Percentiles rank a stretch among this genome's conserved stretches.
Conservation (phyloP, 2,113 vertebrate genomes). For the Rousettus leschenaultii region DNA sequence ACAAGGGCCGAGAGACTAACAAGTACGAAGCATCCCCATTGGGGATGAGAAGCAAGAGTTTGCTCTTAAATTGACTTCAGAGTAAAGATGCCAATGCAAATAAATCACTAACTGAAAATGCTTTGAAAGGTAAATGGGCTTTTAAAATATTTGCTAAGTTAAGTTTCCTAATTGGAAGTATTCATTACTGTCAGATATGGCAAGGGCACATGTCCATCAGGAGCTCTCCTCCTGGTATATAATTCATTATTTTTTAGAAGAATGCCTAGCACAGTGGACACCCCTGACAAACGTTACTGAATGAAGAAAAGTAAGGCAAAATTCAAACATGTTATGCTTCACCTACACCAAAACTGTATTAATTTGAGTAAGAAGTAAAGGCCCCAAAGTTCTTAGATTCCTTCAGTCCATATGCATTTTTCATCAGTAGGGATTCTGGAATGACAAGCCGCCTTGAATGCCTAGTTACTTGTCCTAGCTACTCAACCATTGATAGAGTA, state of each 20-base stretch:
- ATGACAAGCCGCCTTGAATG: background rate
- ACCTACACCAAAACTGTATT: background rate
- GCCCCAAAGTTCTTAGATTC: background rate
- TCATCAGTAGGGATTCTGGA: background rate
- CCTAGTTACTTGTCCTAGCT: background rate
- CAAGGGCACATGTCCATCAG: background rate
- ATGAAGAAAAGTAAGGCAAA: background rate
- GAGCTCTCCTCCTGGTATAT: background rate
- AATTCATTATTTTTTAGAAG: constrained; percentile 3
- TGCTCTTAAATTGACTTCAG: constrained; percentile 32
- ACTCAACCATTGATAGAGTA: background rate
- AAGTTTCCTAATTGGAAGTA: constrained; percentile 21
- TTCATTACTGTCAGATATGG: constrained; percentile 49
- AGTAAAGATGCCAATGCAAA: constrained; percentile 39
- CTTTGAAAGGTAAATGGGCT: constrained; percentile 42
- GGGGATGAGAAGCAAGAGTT: background rate
- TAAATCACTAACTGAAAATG: constrained; percentile 35
- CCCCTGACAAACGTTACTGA: background rate
- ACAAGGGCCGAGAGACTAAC: background rate
- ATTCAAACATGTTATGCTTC: background rate
- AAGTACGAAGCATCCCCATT: background rate
- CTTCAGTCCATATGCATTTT: background rate
- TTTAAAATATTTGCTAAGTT: constrained; percentile 34
- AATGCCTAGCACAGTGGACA: background rate
- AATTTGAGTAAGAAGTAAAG: background rate